Evolutionary conservation across 30 jellyfish, hydroid and myxozoan genomes (phyloP).

Genomic region (Hydra vulgaris): DNA sequence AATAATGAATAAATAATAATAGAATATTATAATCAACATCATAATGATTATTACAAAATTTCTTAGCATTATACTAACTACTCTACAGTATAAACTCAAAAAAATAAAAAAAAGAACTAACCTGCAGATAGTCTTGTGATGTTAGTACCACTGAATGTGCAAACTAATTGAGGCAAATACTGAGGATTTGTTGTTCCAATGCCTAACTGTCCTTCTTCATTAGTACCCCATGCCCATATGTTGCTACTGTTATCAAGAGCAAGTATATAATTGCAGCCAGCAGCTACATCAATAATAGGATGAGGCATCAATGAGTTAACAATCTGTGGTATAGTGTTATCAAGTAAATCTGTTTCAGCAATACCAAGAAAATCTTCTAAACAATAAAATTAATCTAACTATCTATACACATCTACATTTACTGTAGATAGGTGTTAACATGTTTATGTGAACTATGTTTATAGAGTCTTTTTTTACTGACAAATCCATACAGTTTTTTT

Average conservation of each 20-base stretch:
- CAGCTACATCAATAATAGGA: constrained; percentile 57
- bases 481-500: too few species aligned
- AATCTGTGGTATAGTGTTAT: constrained; percentile 37
- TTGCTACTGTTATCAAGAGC: constrained; percentile 64
- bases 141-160: constrained; percentile 41
- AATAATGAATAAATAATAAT: too few species aligned
- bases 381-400: background rate
- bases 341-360: constrained; percentile 27
- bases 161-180: constrained; percentile 44
- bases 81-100: background rate
- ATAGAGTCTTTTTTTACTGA: too few species aligned
- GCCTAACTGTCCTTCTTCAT: constrained; percentile 71
- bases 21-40: too few species aligned
- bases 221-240: constrained; percentile 91
- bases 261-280: constrained; percentile 55
- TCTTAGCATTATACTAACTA: too few species aligned
- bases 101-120: background rate
- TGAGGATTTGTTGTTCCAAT: constrained; percentile 54
- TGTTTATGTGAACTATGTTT: too few species aligned
- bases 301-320: constrained; percentile 46
- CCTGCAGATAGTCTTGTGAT: constrained; percentile 77
- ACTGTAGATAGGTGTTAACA: too few species aligned
- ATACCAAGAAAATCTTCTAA: constrained; percentile 52
- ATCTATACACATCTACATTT: too few species aligned
- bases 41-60: too few species aligned